Conservation (phyloP, 2,797 vertebrate genomes). For the Esox masquinongy region DNA sequence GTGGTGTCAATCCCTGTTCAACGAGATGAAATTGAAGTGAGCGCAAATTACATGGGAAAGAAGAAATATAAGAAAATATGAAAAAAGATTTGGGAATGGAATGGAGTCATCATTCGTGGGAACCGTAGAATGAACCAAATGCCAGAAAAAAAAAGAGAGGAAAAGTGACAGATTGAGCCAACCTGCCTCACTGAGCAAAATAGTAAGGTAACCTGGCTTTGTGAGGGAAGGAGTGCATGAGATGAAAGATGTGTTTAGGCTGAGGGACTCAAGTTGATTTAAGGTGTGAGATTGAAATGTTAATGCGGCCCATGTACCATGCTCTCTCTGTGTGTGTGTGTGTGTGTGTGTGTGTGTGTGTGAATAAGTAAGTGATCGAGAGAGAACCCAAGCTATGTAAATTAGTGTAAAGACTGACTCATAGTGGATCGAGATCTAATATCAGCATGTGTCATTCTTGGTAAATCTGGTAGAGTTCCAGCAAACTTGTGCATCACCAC, state of each 20-base stretch:
- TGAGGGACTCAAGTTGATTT: conserved; percentile 8
- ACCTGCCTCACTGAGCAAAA: conserved; percentile 4
- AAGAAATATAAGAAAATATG: not conserved
- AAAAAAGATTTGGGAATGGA: not conserved
- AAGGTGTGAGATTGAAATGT: conserved; percentile 1
- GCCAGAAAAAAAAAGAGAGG: conserved; percentile 5
- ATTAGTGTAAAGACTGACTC: not conserved
- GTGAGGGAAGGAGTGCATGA: not conserved
- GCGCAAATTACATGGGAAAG: not conserved
- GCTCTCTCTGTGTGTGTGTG: not conserved
- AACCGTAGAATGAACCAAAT: conserved; percentile 5
- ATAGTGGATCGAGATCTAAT: not conserved
- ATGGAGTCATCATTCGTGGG: conserved; percentile 30
- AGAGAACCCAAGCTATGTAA: not conserved
- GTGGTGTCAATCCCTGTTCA: not conserved
- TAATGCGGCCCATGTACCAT: not conserved
- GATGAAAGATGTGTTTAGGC: conserved; percentile 14
- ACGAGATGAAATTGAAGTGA: not conserved
- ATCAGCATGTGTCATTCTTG: conserved; percentile 11
- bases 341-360: not conserved
- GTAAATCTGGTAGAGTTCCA: not conserved
- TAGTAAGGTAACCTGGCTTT: not conserved
- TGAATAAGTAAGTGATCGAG: too few relatives aligned
- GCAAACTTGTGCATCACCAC: not conserved
- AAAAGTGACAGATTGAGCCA: conserved; percentile 36